These are phyloP conservation scores for Grallaria varia DNA, from an alignment of 2,113 vertebrate species.

Conservation along the genomic window DNA sequence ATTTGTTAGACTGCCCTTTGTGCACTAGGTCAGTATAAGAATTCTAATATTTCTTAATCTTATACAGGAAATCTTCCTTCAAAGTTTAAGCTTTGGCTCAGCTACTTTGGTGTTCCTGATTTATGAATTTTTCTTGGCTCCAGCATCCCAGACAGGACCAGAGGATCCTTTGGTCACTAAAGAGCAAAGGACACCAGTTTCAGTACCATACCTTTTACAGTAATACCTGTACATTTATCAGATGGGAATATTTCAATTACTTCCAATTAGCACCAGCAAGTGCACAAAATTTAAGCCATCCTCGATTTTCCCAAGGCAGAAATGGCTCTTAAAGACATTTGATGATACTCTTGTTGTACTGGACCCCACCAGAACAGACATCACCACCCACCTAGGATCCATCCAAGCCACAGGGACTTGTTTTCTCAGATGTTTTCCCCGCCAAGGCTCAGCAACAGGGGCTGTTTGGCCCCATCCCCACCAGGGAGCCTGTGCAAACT, in stretches of 20 bases:
- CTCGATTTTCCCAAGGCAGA: not conserved
- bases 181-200: not conserved
- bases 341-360: accelerated
- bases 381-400: not conserved
- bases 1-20: not conserved
- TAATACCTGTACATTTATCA: too few species aligned
- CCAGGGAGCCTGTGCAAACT: not conserved
- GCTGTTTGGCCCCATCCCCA: not conserved
- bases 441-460: too few species aligned
- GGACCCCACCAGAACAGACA: not conserved
- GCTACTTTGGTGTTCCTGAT: not conserved
- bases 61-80: not conserved
- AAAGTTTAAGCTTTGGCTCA: not conserved
- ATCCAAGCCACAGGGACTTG: accelerated
- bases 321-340: not conserved
- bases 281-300: accelerated
- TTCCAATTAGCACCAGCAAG: not conserved
- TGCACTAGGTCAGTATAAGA: not conserved
- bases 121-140: not conserved
- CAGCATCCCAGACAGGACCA: not conserved
- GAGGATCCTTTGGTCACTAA: not conserved
- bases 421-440: not conserved
- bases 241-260: not conserved
- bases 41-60: not conserved
- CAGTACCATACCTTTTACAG: not conserved